Evolutionary conservation across 2,888 invertebrate species (phyloP), one percentile per base, ranked within the genome.

Genomic region (Epinotia brunnichana): DNA sequence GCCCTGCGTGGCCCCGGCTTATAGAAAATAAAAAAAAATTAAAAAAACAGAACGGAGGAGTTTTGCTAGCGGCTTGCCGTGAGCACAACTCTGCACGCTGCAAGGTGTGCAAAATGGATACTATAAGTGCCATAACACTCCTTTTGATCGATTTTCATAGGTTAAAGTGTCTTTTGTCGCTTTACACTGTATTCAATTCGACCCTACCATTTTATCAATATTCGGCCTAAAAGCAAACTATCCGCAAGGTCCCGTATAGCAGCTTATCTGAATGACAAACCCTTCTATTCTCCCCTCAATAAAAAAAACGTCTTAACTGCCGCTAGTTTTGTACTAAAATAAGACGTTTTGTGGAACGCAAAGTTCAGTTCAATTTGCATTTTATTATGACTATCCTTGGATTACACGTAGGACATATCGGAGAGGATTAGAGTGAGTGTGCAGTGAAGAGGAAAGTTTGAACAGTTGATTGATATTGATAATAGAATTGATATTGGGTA

Each of bases 331-430:
- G 24, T 1, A 21, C 10, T 53, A 11, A 15, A 17, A 19, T 35
- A n/a, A 10, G n/a, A 61, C 61, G 3, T 44, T 10, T 5, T 7
- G 1, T n/a, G 3, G 21, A 0, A 5, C 3, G 9, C 9, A 15
- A 44, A 15, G 10, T 54, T 19, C 2, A 44, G 13, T 54, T 2
- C 15, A 56, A 70, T 70, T 70, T 70, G 69, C 62, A 70, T 70
- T 70, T 44, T 62, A 70, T 63, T 56, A 70, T 70, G 60, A 60
- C 24, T 29, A 56, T 56, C 29, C 17, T 5, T 44, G 62, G 62
- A 63, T 70, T 70, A 70, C 48, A 56, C 13, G 41, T n/a, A 19
- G 54, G 66, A 41, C 66, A 66, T 56, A n/a, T 66, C 66, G 1
- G 66, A 66, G 24, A 66, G 66, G 41, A 41, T 56, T 66, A 41